These are phyloP conservation scores for Bhutanitis thaidina DNA, from an alignment of 2,888 invertebrate genomes.

Conservation along the genomic window DNA sequence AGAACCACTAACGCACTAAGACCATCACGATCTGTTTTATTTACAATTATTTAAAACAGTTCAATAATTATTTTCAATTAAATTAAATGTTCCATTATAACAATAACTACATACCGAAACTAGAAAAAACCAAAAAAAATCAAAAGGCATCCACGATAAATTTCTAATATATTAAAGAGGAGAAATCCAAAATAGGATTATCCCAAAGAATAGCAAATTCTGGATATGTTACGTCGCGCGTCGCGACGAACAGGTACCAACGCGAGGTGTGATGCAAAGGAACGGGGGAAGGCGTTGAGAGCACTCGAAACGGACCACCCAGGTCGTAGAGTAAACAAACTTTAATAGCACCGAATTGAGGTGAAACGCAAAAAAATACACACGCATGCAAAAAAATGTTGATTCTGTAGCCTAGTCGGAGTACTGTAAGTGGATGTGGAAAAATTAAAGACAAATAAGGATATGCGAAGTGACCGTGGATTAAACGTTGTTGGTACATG, in stretches of 20 bases:
- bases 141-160: no score
- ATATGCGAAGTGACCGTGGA: not conserved
- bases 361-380: slow-evolving; percentile 22
- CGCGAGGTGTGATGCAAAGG: slow-evolving; percentile 27
- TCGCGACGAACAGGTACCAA: slow-evolving; percentile 27
- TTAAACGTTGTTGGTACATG: not conserved
- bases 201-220: not conserved
- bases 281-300: slow-evolving; percentile 26
- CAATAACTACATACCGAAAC: no score
- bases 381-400: slow-evolving; percentile 8
- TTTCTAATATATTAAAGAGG: no score
- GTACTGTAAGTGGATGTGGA: not conserved
- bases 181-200: not conserved
- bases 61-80: no score
- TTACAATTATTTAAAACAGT: no score
- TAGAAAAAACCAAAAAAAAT: no score
- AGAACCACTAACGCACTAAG: no score
- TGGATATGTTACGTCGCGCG: slow-evolving; percentile 33
- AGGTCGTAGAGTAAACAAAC: slow-evolving; percentile 31
- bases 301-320: slow-evolving; percentile 28
- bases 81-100: no score
- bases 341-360: slow-evolving; percentile 31
- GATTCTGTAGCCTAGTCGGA: slow-evolving; percentile 5
- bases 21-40: no score
- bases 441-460: not conserved